Base-by-base conservation (phyloP, 2,797 vertebrate species). In the Falco novaeseelandiae region DNA sequence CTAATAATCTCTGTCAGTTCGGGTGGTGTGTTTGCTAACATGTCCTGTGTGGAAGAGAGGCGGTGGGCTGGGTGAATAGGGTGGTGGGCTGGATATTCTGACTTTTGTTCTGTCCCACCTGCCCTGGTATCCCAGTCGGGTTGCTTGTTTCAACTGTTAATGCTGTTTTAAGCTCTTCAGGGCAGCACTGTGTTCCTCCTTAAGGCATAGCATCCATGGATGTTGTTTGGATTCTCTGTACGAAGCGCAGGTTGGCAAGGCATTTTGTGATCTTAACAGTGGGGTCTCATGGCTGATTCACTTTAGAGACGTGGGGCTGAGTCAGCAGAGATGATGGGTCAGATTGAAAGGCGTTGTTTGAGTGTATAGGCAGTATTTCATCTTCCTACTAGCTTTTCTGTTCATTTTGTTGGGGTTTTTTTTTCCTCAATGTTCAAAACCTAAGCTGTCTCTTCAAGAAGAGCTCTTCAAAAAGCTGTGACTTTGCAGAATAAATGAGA, bases 131-230 rank as follows among this genome's bases (percentile, higher is more conserved):
- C 38, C 12, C 30, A 34, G 30, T 71, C 17, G 26, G 8, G 2
- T 82, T 83, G 7, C 51, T 81, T 78, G 6, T 73, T 92, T 55
- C 23, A 83, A 0, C 19, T n/a, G 4, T 55, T 49, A 36, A 9
- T 22, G 25, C 17, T 63, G 17, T 76, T 79, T 34, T 26, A 82
- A 73, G n/a, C 9, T 62, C 30, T 86, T 66, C 40, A 54, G 32
- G 77, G 27, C 32, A 70, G 20, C 4, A 8, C 25, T 32, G 22
- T 1, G 3, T n/a, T 80, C 15, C 26, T 95, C 14, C 30, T 51
- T 54, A 55, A 14, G 2, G 7, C 2, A 14, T 2, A 34, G 40
- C 44, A 8, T 38, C 10, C 6, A 3, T 66, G 29, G 12, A 4
- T 0, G 76, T 73, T 59, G 9, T 25, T 62, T 2, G 5, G 20